Evolutionary conservation across 2,888 invertebrate genomes (phyloP).

Genomic region (Anagyrus pseudococci): DNA sequence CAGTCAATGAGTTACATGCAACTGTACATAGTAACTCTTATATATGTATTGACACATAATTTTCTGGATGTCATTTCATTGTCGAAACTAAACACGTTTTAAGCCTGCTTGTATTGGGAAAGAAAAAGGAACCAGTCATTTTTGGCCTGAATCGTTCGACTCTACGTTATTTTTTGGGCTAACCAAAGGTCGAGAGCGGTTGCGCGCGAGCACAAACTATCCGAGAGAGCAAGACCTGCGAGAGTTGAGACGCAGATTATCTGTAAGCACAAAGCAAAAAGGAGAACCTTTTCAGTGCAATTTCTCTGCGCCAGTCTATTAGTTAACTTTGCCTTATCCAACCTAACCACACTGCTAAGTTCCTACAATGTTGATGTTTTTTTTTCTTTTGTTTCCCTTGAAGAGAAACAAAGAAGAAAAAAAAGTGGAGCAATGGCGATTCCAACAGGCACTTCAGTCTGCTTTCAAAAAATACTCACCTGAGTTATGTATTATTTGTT

Average conservation of each 20-base stretch:
- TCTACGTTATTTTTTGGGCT: constrained; percentile 54
- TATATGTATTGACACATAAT: no score
- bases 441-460: constrained; percentile 7
- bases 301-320: constrained; percentile 55
- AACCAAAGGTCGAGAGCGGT: constrained; percentile 60
- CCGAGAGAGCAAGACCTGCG: constrained; percentile 57
- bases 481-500: constrained; percentile 10
- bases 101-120: no score
- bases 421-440: constrained; percentile 52
- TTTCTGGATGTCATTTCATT: no score
- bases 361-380: constrained; percentile 43
- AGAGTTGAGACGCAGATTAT: constrained; percentile 60
- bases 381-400: constrained; percentile 36
- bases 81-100: no score
- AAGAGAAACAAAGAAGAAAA: neutral
- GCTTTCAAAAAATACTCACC: constrained; percentile 38
- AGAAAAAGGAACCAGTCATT: no score
- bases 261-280: constrained; percentile 63
- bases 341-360: constrained; percentile 53
- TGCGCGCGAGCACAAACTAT: constrained; percentile 59
- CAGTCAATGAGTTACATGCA: no score
- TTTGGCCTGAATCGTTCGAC: no score
- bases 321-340: constrained; percentile 57
- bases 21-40: no score
- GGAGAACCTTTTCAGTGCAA: constrained; percentile 60